Conservation (phyloP, 2,888 invertebrate species). For the Melieria crassipennis region DNA sequence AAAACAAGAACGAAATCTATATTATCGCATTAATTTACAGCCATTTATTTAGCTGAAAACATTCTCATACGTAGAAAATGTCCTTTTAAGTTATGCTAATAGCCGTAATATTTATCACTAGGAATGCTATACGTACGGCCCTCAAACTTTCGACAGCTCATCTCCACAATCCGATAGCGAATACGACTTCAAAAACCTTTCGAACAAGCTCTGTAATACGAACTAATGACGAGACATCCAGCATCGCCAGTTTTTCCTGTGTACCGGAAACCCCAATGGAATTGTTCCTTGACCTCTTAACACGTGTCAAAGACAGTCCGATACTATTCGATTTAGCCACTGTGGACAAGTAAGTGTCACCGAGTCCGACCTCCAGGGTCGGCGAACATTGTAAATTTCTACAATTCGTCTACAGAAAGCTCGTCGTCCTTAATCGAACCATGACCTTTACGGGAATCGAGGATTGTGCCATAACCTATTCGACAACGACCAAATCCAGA, state of each 20-base stretch:
- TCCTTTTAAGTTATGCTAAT: too few relatives aligned
- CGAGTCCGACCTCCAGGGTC: not conserved
- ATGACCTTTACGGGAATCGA: slow-evolving; percentile 55
- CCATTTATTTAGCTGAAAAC: too few relatives aligned
- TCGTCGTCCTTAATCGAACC: slow-evolving; percentile 57
- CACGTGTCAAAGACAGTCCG: slow-evolving; percentile 24
- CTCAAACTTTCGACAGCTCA: too few relatives aligned
- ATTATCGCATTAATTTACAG: too few relatives aligned
- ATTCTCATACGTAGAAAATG: too few relatives aligned
- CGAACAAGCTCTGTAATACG: not conserved
- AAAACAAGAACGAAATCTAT: too few relatives aligned
- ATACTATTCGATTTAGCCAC: slow-evolving; percentile 58
- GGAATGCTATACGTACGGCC: too few relatives aligned
- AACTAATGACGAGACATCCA: not conserved
- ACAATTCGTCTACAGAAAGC: slow-evolving; percentile 45
- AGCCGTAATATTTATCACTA: too few relatives aligned
- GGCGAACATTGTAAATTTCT: not conserved
- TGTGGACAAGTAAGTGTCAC: slow-evolving; percentile 51
- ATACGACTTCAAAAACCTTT: not conserved
- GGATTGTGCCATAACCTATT: slow-evolving; percentile 50
- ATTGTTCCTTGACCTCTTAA: slow-evolving; percentile 51
- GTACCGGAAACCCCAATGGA: slow-evolving; percentile 49
- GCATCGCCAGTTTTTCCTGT: slow-evolving; percentile 47
- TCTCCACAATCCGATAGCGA: too few relatives aligned
- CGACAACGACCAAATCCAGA: slow-evolving; percentile 55